Evolutionary conservation across 2,888 invertebrate species (phyloP).

Genomic region (Adelphocoris suturalis): DNA sequence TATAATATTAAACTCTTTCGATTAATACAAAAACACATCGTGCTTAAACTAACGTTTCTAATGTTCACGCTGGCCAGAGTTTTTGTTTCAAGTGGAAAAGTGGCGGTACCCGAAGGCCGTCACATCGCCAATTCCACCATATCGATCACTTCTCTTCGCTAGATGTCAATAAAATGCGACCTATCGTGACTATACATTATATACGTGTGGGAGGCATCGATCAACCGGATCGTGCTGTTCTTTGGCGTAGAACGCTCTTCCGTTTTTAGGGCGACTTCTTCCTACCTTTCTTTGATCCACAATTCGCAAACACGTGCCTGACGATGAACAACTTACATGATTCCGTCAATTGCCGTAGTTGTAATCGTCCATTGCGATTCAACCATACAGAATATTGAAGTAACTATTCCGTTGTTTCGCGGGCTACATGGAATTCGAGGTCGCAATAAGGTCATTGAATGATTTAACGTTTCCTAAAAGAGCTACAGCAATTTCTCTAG

Average conservation of each 20-base stretch:
- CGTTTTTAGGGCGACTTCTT: background rate
- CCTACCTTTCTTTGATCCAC: background rate
- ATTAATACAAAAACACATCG: too few relatives aligned
- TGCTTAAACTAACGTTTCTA: too few relatives aligned
- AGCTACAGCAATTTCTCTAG: too few relatives aligned
- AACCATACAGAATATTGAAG: too few relatives aligned
- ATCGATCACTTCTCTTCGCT: conserved; percentile 6
- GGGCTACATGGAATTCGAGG: too few relatives aligned
- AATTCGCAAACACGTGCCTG: background rate
- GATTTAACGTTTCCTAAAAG: too few relatives aligned
- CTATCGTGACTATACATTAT: conserved; percentile 52
- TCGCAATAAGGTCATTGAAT: too few relatives aligned
- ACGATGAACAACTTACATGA: background rate
- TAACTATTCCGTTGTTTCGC: too few relatives aligned
- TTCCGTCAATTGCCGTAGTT: background rate
- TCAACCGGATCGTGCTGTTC: conserved; percentile 25
- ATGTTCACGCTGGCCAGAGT: too few relatives aligned
- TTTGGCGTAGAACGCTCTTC: background rate
- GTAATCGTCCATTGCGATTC: background rate
- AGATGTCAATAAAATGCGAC: conserved; percentile 44
- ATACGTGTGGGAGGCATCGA: conserved; percentile 34
- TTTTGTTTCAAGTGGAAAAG: background rate
- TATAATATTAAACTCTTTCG: too few relatives aligned
- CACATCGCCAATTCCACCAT: background rate
- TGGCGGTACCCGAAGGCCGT: background rate